Percentiles rank a stretch among this genome's conserved stretches.
phyloP scores from a whole-genome alignment of 30 jellyfish, hydroid and myxozoan species.

The Turritopsis rubra region DNA sequence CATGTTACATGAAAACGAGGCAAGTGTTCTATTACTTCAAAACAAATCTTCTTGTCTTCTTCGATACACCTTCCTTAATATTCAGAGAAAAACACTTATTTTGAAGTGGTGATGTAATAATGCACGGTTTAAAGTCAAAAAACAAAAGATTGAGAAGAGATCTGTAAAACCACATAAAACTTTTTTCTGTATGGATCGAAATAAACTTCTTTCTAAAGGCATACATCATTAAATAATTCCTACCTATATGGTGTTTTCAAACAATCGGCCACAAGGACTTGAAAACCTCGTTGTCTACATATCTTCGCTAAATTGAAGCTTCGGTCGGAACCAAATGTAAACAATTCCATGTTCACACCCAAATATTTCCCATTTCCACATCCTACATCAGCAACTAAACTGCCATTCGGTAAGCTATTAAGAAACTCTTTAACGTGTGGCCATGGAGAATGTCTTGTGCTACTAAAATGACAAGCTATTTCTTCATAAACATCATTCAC shows the following conservation, averaged over 20 bases:
- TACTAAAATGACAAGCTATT: conserved; percentile 93
- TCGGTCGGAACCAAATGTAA: conserved; percentile 79
- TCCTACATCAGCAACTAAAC: conserved; percentile 90
- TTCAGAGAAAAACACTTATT: too few relatives aligned
- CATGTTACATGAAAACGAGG: not conserved
- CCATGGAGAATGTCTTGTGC: conserved; percentile 97
- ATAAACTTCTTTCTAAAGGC: too few relatives aligned
- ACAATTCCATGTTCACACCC: conserved; percentile 58
- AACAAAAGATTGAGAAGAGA: too few relatives aligned
- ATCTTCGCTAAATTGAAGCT: conserved; percentile 62
- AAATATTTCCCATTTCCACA: conserved; percentile 98
- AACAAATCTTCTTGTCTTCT: too few relatives aligned
- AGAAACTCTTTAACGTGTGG: conserved; percentile 68
- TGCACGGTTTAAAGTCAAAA: too few relatives aligned
- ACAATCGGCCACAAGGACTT: conserved; percentile 65
- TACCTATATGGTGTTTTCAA: conserved; percentile 81
- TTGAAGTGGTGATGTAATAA: too few relatives aligned
- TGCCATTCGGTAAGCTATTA: conserved; percentile 30
- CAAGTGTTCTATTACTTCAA: too few relatives aligned
- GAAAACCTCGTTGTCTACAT: conserved; percentile 71
- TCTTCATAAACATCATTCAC: conserved; percentile 78
- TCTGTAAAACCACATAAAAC: too few relatives aligned
- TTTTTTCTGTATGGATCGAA: too few relatives aligned
- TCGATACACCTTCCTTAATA: too few relatives aligned
- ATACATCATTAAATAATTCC: not conserved